A percentile compares a stretch with the other conserved stretches of the same genome.
These are phyloP conservation scores for Diachasma alloeum DNA, from an alignment of 1,140 invertebrate species.

Conservation along the genomic window DNA sequence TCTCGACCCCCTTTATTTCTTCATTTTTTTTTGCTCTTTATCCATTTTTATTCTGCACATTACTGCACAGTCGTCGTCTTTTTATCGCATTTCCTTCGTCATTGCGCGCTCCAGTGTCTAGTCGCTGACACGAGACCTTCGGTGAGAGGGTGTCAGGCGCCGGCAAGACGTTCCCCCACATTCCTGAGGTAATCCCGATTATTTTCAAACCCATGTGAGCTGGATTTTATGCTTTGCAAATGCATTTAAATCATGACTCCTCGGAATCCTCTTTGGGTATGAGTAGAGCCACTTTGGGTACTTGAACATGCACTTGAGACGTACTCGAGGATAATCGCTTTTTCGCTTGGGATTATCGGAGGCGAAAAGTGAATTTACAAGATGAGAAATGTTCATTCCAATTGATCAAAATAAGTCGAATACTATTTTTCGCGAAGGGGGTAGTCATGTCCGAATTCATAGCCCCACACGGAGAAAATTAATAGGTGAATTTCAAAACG, in stretches of 20 bases:
- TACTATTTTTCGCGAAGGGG: no score
- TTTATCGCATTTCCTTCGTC: constrained; percentile 5
- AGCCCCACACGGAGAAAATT: no score
- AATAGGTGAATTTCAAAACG: no score
- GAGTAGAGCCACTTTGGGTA: background rate
- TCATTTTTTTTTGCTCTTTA: background rate
- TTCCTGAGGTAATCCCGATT: constrained; percentile 4
- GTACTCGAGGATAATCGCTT: background rate
- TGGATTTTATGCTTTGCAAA: background rate
- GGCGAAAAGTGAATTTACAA: background rate
- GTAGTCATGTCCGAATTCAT: no score
- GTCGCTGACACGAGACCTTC: background rate
- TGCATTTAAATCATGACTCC: constrained; percentile 7
- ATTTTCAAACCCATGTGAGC: background rate
- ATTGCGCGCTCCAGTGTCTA: constrained; percentile 9
- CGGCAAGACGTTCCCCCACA: background rate
- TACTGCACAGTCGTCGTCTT: background rate
- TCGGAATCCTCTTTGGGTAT: background rate
- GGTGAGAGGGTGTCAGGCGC: constrained; percentile 2
- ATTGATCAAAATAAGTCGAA: no score
- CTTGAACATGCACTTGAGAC: background rate
- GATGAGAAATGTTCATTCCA: no score
- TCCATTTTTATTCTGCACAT: background rate
- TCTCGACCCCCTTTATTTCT: background rate
- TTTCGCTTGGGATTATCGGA: background rate